phyloP scores from a whole-genome alignment of 2,797 vertebrate species.

The Huso huso region DNA sequence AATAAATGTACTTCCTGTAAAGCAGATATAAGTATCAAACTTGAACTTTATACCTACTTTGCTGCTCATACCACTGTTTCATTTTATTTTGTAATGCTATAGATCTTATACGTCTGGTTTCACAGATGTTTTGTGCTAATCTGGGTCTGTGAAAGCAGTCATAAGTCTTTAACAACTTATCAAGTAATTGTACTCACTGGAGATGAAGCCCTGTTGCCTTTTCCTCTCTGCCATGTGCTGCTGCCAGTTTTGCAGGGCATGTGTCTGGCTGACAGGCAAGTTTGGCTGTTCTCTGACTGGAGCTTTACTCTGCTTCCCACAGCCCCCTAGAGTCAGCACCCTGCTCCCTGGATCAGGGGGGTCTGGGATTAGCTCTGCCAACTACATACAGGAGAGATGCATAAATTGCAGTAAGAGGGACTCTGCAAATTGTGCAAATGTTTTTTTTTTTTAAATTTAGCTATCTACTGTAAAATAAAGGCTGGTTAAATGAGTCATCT shows the following conservation, averaged over 20 bases:
- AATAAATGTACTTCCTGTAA: too few species aligned
- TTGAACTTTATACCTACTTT: too few species aligned
- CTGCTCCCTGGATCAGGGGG: conserved; percentile 12
- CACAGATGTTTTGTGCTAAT: too few species aligned
- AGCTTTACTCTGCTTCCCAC: conserved; percentile 7
- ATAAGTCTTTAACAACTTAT: too few species aligned
- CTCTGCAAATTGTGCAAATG: too few species aligned
- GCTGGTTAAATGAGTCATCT: too few species aligned
- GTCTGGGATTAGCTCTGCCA: conserved; percentile 47
- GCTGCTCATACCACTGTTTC: too few species aligned
- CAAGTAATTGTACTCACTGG: conserved; percentile 51
- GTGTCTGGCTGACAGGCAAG: conserved; percentile 41
- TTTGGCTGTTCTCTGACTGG: conserved; percentile 22
- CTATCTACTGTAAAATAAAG: too few species aligned
- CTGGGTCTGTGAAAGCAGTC: neutral
- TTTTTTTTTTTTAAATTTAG: too few species aligned
- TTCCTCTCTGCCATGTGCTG: conserved; percentile 57
- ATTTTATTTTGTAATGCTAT: too few species aligned
- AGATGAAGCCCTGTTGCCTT: conserved; percentile 63
- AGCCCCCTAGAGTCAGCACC: conserved; percentile 18
- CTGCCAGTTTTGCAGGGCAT: conserved; percentile 73
- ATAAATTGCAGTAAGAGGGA: neutral
- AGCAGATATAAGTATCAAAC: too few species aligned
- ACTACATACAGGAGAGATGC: conserved; percentile 43
- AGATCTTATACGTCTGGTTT: too few species aligned